phyloP scores from a whole-genome alignment of 2,113 vertebrate species.

The Albula goreensis region DNA sequence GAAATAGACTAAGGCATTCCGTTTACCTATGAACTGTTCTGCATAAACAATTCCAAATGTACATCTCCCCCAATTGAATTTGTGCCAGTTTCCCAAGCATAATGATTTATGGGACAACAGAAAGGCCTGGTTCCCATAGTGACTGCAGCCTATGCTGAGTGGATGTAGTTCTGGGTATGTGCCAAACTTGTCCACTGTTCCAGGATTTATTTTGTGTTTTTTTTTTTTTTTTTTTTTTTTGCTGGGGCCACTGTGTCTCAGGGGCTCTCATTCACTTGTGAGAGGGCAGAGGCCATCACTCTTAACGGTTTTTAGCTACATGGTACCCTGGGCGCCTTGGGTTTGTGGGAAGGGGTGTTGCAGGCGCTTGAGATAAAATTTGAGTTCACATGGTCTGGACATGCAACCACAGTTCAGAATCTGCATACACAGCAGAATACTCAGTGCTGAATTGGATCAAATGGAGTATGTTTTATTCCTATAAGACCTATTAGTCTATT shows the following conservation, averaged over 20 bases:
- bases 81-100: constrained; percentile 26
- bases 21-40: not conserved
- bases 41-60: not conserved
- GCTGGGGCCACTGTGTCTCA: not conserved
- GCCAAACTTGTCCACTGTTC: not conserved
- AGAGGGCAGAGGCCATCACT: not conserved
- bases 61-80: not conserved
- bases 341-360: too few species aligned
- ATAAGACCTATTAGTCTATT: not conserved
- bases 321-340: too few species aligned
- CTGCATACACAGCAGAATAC: not conserved
- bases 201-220: not conserved
- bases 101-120: constrained; percentile 31
- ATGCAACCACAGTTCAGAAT: not conserved
- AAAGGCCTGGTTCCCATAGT: constrained; percentile 33
- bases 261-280: not conserved
- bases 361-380: not conserved
- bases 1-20: not conserved
- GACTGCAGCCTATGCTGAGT: constrained; percentile 17
- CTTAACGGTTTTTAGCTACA: not conserved
- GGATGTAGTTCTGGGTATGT: constrained; percentile 15
- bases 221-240: not conserved
- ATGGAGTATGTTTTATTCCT: not conserved
- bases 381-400: not conserved
- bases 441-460: not conserved